phyloP scores from a whole-genome alignment of 2,888 invertebrate species.

The Scaptomyza flava region DNA sequence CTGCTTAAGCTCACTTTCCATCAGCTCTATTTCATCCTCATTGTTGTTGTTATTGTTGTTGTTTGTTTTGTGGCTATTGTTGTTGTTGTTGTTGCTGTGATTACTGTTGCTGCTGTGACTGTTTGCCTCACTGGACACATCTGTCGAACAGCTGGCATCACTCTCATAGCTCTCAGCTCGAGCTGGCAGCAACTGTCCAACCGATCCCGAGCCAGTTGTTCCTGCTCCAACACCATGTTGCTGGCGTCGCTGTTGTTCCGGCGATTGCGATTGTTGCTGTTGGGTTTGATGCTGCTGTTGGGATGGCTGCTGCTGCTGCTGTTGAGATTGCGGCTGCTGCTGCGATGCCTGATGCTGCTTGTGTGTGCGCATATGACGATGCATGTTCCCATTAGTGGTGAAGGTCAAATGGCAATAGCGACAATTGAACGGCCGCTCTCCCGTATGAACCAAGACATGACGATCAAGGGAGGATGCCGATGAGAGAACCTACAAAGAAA shows the following conservation, averaged over 20 bases:
- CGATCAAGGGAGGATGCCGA: constrained; percentile 92
- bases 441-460: constrained; percentile 92
- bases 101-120: constrained; percentile 82
- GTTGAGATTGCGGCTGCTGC: constrained; percentile 17
- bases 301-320: constrained; percentile 10
- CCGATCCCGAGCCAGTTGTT: neutral
- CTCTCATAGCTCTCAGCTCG: constrained; percentile 86
- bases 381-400: constrained; percentile 94
- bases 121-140: constrained; percentile 83
- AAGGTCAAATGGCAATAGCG: constrained; percentile 91
- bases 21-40: constrained; percentile 46
- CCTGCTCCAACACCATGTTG: constrained; percentile 11
- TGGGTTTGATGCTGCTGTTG: constrained; percentile 7
- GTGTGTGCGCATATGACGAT: constrained; percentile 91
- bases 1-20: constrained; percentile 53
- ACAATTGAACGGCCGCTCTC: constrained; percentile 92
- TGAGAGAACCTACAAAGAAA: constrained; percentile 86
- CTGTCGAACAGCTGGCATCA: constrained; percentile 85
- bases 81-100: constrained; percentile 76
- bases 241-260: constrained; percentile 26
- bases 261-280: constrained; percentile 10
- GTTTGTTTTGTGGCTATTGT: constrained; percentile 78
- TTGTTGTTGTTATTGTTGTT: constrained; percentile 82
- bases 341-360: constrained; percentile 84
- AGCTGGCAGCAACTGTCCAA: constrained; percentile 1